Evolutionary conservation across 2,113 vertebrate genomes (phyloP), one percentile per base, ranked within the genome.

Genomic region (Emydura subglobosa): DNA sequence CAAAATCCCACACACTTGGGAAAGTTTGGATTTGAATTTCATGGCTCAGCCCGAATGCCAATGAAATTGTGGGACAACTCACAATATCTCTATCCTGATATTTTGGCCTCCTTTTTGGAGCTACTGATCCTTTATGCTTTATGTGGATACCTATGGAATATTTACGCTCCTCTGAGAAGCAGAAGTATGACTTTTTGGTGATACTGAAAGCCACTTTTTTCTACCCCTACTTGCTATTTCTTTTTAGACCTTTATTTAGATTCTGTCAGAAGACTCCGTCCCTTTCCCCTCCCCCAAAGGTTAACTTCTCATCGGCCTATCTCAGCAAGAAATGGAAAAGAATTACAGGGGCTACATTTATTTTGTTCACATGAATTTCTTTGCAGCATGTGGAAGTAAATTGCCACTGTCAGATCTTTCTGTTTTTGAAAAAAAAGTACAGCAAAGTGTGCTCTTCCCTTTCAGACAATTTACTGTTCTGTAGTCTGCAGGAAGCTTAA

Each of bases 261-360:
- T 5, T 17, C 14, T 65, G 24, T 80, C 4, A 80, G 44, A 90
- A 57, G 34, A 65, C 13, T 87, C 51, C 74, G 90, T 90, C 1
- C 12, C 82, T 4, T 34, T 47, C 61, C 44, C 22, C 34, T 24
- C 85, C 22, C 61, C 82, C 86, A 0, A 10, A 57, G 44, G 13
- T 91, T 95, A 96, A 81, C 85, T 49, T 1, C 9, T 82, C 61
- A 85, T 16, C 83, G 50, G 39, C 86, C 72, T 87, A 89, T 92
- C 50, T 86, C 88, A 91, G 72, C 57, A 96, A 89, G 83, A 90
- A 83, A n/a, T 61, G 55, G 65, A 31, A 55, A 85, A 61, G 84
- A 85, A 94, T 16, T 22, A 89, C 86, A 86, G 44, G 76, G 39
- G 92, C 79, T 24, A 4, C 59, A 7, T 25, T 51, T 90, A 87